A percentile compares a stretch with the other conserved stretches of the same genome.
These are phyloP conservation scores for Myrmophylax atrothorax DNA, from an alignment of 2,113 vertebrate species.

Conservation along the genomic window DNA sequence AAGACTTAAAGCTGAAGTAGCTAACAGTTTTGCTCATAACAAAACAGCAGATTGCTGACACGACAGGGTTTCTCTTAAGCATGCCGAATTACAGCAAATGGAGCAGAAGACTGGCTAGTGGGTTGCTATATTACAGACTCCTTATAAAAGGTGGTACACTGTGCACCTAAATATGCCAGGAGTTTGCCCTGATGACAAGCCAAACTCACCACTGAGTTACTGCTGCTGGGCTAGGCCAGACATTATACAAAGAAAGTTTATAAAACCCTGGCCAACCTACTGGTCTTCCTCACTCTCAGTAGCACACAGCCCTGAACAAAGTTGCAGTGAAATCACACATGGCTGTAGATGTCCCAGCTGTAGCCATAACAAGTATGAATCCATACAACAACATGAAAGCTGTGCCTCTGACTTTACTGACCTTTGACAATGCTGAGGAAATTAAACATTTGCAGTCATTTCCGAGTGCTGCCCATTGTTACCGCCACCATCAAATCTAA, in stretches of 20 bases:
- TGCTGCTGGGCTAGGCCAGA: neutral
- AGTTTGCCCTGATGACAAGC: conserved; percentile 18
- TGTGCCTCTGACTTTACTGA: neutral
- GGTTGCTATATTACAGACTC: neutral
- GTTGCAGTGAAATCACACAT: neutral
- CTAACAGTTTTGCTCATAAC: conserved; percentile 50
- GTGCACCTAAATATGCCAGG: neutral
- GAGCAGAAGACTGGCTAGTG: conserved; percentile 52
- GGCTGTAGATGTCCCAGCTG: neutral
- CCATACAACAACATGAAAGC: neutral
- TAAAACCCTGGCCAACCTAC: neutral
- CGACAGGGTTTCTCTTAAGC: neutral
- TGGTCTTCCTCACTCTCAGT: neutral
- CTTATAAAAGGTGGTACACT: neutral
- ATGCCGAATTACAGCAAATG: conserved; percentile 25
- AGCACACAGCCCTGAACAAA: neutral
- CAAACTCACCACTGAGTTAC: conserved; percentile 6
- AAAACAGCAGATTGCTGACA: conserved; percentile 59
- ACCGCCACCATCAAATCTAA: neutral
- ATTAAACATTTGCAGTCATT: neutral
- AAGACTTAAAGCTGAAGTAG: conserved; percentile 25
- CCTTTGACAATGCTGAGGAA: neutral
- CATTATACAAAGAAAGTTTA: neutral
- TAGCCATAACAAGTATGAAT: neutral
- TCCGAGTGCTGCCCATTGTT: neutral